Conservation (phyloP, 2,888 invertebrate genomes). For the Syrphus vitripennis region DNA sequence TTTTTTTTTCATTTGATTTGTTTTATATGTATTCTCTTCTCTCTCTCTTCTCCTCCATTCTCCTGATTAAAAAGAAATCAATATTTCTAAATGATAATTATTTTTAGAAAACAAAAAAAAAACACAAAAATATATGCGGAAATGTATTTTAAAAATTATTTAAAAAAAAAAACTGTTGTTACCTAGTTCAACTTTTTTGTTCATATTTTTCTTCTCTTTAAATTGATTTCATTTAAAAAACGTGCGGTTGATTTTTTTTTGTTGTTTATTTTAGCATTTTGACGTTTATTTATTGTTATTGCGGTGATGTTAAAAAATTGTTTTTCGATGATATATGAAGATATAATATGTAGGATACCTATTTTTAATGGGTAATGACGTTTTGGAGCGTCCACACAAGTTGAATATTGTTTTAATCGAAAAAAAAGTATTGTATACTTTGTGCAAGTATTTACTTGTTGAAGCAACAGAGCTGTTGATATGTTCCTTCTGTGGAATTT, state of each 20-base stretch:
- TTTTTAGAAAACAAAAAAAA: neutral
- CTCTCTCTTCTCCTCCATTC: neutral
- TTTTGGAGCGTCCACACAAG: neutral
- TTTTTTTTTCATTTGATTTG: neutral
- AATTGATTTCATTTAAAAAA: neutral
- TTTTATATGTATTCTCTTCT: neutral
- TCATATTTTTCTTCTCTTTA: neutral
- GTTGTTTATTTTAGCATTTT: conserved; percentile 1
- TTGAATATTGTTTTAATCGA: neutral
- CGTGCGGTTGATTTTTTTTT: neutral
- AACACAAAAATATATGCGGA: conserved; percentile 23
- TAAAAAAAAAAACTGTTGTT: neutral
- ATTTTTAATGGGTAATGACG: neutral
- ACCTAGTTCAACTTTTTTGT: neutral
- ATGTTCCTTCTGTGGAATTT: neutral
- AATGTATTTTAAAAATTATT: conserved; percentile 10
- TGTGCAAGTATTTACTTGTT: neutral
- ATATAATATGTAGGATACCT: too few relatives aligned
- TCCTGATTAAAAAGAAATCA: conserved; percentile 24
- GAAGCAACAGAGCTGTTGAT: neutral
- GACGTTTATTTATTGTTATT: conserved; percentile 27
- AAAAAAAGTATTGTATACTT: neutral
- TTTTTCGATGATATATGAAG: neutral
- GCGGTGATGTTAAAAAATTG: conserved; percentile 11
- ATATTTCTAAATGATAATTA: conserved; percentile 7